These are phyloP conservation scores for Leiothrix lutea DNA, from an alignment of 2,113 vertebrate genomes.

Conservation along the genomic window DNA sequence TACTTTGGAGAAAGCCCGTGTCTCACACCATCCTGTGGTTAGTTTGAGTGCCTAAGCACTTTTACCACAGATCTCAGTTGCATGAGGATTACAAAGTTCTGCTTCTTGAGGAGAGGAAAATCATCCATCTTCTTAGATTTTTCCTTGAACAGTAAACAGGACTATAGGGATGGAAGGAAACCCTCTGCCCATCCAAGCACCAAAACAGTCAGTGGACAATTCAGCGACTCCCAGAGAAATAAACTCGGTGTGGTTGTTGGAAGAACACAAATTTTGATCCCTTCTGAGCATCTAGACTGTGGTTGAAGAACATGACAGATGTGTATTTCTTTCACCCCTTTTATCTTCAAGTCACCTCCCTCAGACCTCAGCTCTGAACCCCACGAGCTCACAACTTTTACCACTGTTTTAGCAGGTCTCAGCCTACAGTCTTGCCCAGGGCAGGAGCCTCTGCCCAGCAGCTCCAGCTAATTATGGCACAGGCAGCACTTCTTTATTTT, in stretches of 20 bases:
- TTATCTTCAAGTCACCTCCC: background rate
- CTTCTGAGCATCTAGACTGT: background rate
- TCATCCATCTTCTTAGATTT: background rate
- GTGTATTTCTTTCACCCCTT: background rate
- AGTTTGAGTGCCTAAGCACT: background rate
- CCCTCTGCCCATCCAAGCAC: background rate
- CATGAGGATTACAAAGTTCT: background rate
- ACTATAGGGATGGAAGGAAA: background rate
- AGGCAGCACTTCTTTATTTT: background rate
- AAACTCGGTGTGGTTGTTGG: accelerated
- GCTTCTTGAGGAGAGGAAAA: background rate
- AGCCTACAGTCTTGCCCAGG: background rate
- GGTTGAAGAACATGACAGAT: accelerated
- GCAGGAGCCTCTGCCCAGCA: background rate
- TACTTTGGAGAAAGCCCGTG: background rate
- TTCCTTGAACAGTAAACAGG: background rate
- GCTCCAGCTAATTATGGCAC: background rate
- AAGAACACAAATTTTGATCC: background rate
- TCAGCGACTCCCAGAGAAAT: accelerated
- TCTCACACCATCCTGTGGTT: background rate
- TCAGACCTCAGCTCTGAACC: background rate
- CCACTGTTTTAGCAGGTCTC: background rate
- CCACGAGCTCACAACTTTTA: background rate
- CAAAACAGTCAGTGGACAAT: background rate
- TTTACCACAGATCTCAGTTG: background rate